Percentiles rank a stretch among this genome's conserved stretches.
These are phyloP conservation scores for Stomatorhinus walkeri DNA, from an alignment of 2,797 vertebrate species.

Conservation along the genomic window DNA sequence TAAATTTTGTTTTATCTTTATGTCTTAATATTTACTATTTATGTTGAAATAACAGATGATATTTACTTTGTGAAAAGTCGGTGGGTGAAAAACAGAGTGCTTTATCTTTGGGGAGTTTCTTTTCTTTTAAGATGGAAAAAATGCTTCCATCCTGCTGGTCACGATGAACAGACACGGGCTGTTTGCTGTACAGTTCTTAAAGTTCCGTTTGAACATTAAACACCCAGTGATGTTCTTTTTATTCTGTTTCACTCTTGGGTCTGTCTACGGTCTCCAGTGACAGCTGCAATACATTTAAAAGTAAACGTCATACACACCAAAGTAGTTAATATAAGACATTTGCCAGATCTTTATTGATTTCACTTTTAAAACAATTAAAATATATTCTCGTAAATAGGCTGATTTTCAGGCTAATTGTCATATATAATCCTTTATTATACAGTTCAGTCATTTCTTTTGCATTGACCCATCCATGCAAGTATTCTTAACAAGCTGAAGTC, in stretches of 20 bases:
- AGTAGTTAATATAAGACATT: background rate
- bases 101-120: background rate
- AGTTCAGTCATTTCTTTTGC: background rate
- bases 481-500: background rate
- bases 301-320: background rate
- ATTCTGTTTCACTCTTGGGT: background rate
- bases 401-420: background rate
- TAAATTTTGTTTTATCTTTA: background rate
- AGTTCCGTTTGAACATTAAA: constrained; percentile 20
- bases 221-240: constrained; percentile 14
- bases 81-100: background rate
- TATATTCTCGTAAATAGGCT: background rate
- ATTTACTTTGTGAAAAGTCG: background rate
- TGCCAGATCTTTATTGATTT: constrained; percentile 2
- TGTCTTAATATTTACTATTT: constrained; percentile 11
- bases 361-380: background rate
- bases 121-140: background rate
- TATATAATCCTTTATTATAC: background rate
- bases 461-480: constrained; percentile 5
- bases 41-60: background rate
- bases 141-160: background rate
- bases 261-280: background rate
- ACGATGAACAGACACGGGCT: background rate
- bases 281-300: background rate
- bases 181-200: constrained; percentile 7